phyloP scores from a whole-genome alignment of 2,113 vertebrate species.

The Rattus rattus region DNA sequence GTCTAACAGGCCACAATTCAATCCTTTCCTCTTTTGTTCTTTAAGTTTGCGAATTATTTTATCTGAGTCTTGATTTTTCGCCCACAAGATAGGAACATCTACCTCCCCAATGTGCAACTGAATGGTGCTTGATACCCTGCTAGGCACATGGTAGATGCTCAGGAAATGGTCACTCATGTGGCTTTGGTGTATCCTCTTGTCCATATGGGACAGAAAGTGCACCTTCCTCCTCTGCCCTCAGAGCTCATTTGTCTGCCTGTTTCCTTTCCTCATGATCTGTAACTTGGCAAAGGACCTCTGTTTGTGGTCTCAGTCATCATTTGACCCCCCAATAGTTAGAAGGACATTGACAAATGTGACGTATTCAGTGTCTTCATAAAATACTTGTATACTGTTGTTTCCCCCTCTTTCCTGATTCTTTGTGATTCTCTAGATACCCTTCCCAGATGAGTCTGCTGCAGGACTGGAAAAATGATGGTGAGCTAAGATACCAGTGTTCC shows the following conservation, averaged over 20 bases:
- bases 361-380: not conserved
- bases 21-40: not conserved
- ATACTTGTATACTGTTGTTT: not conserved
- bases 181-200: fast-evolving
- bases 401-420: not conserved
- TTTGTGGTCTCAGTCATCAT: not conserved
- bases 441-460: too few relatives aligned
- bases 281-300: not conserved
- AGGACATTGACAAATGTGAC: not conserved
- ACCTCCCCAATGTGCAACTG: not conserved
- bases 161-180: not conserved
- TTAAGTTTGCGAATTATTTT: not conserved
- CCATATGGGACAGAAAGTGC: not conserved
- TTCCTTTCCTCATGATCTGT: not conserved
- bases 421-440: not conserved
- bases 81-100: not conserved
- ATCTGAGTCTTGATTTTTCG: not conserved
- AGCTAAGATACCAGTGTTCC: fast-evolving
- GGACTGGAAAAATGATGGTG: not conserved
- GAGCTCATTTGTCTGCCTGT: not conserved
- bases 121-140: too few relatives aligned
- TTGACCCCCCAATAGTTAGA: too few relatives aligned
- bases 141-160: too few relatives aligned
- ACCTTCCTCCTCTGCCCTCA: too few relatives aligned
- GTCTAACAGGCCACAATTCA: not conserved